Percentiles rank a stretch among this genome's conserved stretches.
Evolutionary conservation across 2,797 vertebrate genomes (phyloP).

Genomic region (Sciaenops ocellatus): DNA sequence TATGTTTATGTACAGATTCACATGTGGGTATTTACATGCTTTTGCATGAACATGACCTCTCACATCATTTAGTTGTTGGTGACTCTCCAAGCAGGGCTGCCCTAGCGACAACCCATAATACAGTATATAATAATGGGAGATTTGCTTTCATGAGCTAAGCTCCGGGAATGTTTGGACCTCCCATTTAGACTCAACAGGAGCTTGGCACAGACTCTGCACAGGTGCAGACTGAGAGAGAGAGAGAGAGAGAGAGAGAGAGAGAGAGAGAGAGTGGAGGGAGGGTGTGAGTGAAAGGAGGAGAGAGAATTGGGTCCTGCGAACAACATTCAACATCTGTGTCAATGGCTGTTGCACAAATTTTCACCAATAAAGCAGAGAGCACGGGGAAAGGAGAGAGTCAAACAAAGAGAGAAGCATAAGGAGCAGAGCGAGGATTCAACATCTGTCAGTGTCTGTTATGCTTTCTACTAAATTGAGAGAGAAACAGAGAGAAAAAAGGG

Average conservation of each 20-base stretch:
- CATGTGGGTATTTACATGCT: constrained; percentile 49
- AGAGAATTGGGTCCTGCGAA: constrained; percentile 56
- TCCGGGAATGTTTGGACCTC: constrained; percentile 86
- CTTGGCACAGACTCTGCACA: constrained; percentile 85
- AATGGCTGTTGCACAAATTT: constrained; percentile 73
- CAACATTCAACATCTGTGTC: constrained; percentile 79
- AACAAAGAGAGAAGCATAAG: constrained; percentile 54
- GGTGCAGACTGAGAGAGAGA: constrained; percentile 76
- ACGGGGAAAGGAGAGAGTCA: constrained; percentile 46
- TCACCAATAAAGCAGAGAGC: constrained; percentile 70
- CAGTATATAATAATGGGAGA: constrained; percentile 82
- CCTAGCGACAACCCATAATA: constrained; percentile 67
- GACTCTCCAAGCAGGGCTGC: constrained; percentile 61
- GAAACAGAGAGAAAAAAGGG: constrained; percentile 57
- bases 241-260: constrained; percentile 19
- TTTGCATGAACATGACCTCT: constrained; percentile 50
- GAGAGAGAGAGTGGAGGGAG: constrained; percentile 27
- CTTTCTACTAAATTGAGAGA: constrained; percentile 73
- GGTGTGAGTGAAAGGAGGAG: constrained; percentile 39
- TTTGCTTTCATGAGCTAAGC: constrained; percentile 84
- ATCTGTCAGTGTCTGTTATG: constrained; percentile 75
- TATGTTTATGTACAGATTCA: not conserved
- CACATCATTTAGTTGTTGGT: constrained; percentile 64
- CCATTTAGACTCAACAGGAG: constrained; percentile 87
- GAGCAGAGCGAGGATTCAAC: constrained; percentile 63